Base-by-base conservation (phyloP, 2,888 invertebrate genomes). In the Litoditis marina region DNA sequence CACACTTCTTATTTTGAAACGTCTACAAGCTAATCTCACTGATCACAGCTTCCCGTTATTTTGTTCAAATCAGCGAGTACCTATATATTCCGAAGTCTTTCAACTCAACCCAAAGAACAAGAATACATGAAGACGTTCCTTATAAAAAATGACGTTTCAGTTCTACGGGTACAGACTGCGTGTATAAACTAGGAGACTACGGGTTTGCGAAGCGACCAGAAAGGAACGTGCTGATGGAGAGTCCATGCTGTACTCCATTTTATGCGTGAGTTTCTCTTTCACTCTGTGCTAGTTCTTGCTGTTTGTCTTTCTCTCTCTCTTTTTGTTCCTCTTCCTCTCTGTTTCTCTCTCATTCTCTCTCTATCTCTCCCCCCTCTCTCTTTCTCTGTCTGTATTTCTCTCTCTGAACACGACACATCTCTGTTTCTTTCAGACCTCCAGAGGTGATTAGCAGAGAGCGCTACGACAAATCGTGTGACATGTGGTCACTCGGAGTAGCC, bases 181-280 rank as follows among this genome's bases (percentile, higher is more conserved):
- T 90, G 66, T 88, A 98, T 69, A 98, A 98, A 85, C 85, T 98
- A 80, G 98, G 95, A 2, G 98, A 99, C 86, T 99, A 98, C 85
- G 98, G 98, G 25, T 98, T 99, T 87, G 96, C 98, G 19, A 99
- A 99, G 84, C 93, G 94, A 85, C 92, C 92, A 0, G 83, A 83
- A 55, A 68, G 83, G 34, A 84, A 84, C 61, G 91, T 93, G 78
- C 91, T 92, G 0, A 85, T 98, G 69, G 93, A 95, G 84, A 98
- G 96, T 0, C 96, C 98, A 0, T 98, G 98, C 83, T 98, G 96
- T 82, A 98, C 98, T 16, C 98, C 98, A 0, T 96, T 98, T 84
- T 98, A 98, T 86, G 96, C 95, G 79, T 93, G 69, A 65, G 68
- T 74, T 30, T 2, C 42, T 42, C 28, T 34, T 31, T 36, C 51